These are phyloP conservation scores for Trinectes maculatus DNA, from an alignment of 2,113 vertebrate genomes.

Conservation along the genomic window DNA sequence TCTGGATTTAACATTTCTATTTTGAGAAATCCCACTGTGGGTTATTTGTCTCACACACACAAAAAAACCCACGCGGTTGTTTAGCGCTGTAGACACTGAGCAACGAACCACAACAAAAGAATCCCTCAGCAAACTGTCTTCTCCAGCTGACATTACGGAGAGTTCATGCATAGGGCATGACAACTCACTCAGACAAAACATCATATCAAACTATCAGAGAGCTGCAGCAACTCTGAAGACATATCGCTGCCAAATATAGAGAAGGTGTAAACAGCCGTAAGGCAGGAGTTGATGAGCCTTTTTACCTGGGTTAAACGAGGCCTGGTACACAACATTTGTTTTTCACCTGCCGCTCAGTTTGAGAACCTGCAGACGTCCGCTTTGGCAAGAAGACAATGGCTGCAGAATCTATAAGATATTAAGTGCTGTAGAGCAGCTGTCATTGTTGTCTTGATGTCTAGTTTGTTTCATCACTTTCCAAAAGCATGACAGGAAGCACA, in stretches of 20 bases:
- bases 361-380: constrained; percentile 42
- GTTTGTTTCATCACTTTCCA: constrained; percentile 28
- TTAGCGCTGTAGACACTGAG: constrained; percentile 8
- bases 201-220: constrained; percentile 61
- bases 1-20: neutral
- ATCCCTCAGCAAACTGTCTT: constrained; percentile 29
- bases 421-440: constrained; percentile 9
- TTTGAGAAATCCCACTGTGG: constrained; percentile 2
- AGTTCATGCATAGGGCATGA: constrained; percentile 66
- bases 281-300: constrained; percentile 67
- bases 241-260: constrained; percentile 49
- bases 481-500: neutral
- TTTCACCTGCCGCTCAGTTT: constrained; percentile 46
- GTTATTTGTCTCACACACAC: constrained; percentile 7
- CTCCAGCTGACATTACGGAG: constrained; percentile 37
- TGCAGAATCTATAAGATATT: constrained; percentile 28
- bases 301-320: constrained; percentile 59
- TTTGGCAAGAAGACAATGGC: constrained; percentile 33
- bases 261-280: constrained; percentile 64
- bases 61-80: constrained; percentile 1
- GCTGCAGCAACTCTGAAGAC: constrained; percentile 40
- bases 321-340: constrained; percentile 60
- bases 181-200: constrained; percentile 47
- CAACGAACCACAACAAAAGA: constrained; percentile 19
- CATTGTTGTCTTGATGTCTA: constrained; percentile 11